Evolutionary conservation across 2,797 vertebrate species (phyloP).

Genomic region (Eurystomus glaucurus): DNA sequence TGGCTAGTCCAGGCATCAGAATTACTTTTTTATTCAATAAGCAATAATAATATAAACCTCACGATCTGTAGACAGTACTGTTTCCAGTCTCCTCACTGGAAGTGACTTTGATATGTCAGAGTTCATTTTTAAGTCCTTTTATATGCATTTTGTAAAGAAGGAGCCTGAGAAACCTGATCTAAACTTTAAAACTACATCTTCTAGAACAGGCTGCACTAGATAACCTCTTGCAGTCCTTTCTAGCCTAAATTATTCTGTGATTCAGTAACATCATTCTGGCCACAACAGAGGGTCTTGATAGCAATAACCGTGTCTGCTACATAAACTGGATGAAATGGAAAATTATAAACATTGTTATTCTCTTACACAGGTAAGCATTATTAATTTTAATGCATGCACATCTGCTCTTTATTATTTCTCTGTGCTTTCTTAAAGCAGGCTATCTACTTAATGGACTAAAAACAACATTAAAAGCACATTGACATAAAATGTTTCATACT

Average conservation of each 20-base stretch:
- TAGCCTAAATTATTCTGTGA: neutral
- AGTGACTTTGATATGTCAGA: neutral
- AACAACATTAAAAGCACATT: neutral
- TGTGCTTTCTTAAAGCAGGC: neutral
- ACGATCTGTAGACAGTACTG: accelerated
- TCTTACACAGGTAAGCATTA: neutral
- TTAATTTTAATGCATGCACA: neutral
- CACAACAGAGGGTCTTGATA: neutral
- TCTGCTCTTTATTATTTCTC: neutral
- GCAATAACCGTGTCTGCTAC: neutral
- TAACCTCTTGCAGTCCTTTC: neutral
- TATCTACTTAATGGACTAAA: slow-evolving; percentile 23
- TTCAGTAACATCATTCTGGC: neutral
- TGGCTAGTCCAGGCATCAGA: neutral
- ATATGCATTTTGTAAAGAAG: neutral
- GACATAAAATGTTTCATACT: neutral
- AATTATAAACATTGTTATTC: neutral
- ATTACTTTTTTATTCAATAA: neutral
- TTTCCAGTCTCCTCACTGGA: neutral
- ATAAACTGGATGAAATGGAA: neutral
- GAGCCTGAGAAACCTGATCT: neutral
- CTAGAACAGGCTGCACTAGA: neutral
- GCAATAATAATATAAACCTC: neutral
- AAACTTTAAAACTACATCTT: neutral
- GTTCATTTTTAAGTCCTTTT: neutral